phyloP scores from a whole-genome alignment of 2,113 vertebrate species.

The Aramus guarauna region DNA sequence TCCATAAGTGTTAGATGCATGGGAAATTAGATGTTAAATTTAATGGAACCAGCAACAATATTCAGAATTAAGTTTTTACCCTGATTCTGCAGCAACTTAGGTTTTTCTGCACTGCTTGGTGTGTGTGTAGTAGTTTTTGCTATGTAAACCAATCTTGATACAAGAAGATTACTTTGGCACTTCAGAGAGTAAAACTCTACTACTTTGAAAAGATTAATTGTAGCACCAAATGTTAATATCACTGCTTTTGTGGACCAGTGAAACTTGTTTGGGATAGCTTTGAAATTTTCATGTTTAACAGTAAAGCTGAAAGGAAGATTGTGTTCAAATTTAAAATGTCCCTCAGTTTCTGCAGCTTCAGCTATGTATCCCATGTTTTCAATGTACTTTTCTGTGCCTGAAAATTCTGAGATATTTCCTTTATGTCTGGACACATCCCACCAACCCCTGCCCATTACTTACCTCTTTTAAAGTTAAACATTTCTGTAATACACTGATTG shows the following conservation, averaged over 20 bases:
- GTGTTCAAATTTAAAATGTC: background rate
- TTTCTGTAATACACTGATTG: background rate
- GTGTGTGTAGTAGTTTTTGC: background rate
- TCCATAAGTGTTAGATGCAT: background rate
- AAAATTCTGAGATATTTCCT: background rate
- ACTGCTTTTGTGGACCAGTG: background rate
- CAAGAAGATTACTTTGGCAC: background rate
- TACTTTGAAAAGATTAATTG: slow-evolving; percentile 25
- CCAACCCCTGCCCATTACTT: background rate
- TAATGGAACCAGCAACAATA: background rate
- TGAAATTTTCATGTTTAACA: background rate
- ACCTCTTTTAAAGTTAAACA: background rate
- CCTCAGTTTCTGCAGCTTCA: background rate
- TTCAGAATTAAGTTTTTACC: background rate
- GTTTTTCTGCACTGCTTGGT: background rate
- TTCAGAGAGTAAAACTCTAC: background rate
- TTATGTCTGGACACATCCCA: background rate
- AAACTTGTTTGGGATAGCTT: background rate
- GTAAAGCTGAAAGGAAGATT: background rate
- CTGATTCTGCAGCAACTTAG: background rate
- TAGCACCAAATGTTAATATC: background rate
- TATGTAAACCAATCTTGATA: background rate
- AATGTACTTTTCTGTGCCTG: background rate
- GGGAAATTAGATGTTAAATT: background rate
- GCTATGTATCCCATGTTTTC: background rate